These are phyloP conservation scores for Mobula hypostoma DNA, from an alignment of 2,113 vertebrate genomes.

Conservation along the genomic window DNA sequence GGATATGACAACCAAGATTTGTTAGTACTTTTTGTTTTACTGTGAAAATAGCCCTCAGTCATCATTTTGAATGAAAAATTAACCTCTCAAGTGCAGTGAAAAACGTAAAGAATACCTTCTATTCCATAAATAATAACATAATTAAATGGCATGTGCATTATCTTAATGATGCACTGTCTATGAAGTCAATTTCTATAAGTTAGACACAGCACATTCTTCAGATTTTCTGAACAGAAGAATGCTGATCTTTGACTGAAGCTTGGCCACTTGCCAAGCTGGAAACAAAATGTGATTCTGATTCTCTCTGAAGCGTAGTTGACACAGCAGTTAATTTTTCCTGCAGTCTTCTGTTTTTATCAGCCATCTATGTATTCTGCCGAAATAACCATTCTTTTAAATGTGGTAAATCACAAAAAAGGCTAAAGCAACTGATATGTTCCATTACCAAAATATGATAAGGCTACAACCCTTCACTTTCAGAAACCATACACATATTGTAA, in stretches of 20 bases:
- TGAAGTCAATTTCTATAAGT: slow-evolving; percentile 19
- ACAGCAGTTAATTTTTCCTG: slow-evolving; percentile 23
- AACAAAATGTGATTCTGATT: slow-evolving; percentile 35
- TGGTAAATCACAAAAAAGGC: background rate
- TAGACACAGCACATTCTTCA: background rate
- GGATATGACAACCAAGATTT: background rate
- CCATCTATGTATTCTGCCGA: slow-evolving; percentile 11
- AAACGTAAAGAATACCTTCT: background rate
- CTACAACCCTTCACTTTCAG: slow-evolving; percentile 11
- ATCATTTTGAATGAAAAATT: background rate
- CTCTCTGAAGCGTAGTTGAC: background rate
- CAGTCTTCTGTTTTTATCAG: slow-evolving; percentile 17
- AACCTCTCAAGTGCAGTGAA: background rate
- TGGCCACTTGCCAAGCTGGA: background rate
- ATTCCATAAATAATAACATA: background rate
- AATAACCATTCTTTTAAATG: slow-evolving; percentile 21
- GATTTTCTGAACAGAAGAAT: slow-evolving; percentile 24
- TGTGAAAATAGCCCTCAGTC: background rate
- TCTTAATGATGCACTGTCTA: background rate
- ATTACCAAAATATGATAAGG: slow-evolving; percentile 25
- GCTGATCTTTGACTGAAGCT: slow-evolving; percentile 2
- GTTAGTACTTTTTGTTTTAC: background rate
- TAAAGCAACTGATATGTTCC: background rate
- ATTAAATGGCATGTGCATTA: slow-evolving; percentile 12
- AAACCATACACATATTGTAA: background rate